A percentile compares a stretch with the other conserved stretches of the same genome.
These are phyloP conservation scores for Ochotona princeps DNA, from an alignment of 2,113 vertebrate species.

Conservation along the genomic window DNA sequence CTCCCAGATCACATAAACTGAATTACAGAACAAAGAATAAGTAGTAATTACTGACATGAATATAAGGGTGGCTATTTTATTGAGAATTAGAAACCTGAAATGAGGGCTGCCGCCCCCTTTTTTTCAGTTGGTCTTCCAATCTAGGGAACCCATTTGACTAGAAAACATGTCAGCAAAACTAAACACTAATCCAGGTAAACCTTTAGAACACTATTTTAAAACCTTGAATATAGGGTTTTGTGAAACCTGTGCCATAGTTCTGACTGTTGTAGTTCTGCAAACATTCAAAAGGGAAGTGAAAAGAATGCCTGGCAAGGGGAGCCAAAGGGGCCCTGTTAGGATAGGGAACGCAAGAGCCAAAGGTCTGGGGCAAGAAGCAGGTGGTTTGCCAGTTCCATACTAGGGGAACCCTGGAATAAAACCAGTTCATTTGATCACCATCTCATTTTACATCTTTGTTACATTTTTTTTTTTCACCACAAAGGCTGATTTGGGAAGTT, in stretches of 20 bases:
- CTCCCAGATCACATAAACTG: neutral
- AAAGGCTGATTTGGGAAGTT: neutral
- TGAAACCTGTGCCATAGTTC: neutral
- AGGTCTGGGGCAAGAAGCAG: neutral
- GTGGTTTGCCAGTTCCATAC: neutral
- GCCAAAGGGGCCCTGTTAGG: neutral
- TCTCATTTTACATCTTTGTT: neutral
- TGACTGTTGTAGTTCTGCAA: neutral
- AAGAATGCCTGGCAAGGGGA: neutral
- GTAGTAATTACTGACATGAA: neutral
- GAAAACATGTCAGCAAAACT: constrained; percentile 12
- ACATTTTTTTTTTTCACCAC: neutral
- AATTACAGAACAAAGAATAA: neutral
- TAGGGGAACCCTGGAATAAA: neutral
- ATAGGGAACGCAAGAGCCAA: neutral
- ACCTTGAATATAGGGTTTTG: neutral
- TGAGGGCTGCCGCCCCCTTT: neutral
- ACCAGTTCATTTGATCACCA: neutral
- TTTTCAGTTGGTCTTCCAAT: neutral
- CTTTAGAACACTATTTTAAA: neutral
- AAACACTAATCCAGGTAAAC: neutral
- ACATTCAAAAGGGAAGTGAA: neutral
- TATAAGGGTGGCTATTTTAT: neutral
- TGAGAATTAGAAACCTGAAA: neutral
- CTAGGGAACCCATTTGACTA: neutral